Evolutionary conservation across 2,888 invertebrate genomes (phyloP).

Genomic region (Lepidochrysops patricia): DNA sequence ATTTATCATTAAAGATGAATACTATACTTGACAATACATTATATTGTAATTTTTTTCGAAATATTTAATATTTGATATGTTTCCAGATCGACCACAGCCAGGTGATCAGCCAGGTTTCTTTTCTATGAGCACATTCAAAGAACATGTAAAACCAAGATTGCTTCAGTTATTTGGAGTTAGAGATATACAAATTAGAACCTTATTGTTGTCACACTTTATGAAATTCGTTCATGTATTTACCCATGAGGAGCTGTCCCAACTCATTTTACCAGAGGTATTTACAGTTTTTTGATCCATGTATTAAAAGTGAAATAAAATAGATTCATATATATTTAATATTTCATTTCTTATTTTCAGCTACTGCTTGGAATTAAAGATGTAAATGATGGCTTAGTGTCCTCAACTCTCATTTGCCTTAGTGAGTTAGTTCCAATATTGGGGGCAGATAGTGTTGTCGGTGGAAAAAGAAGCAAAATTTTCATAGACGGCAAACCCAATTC

Average conservation of each 20-base stretch:
- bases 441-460: slow-evolving; percentile 88
- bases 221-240: slow-evolving; percentile 84
- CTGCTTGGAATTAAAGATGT: slow-evolving; percentile 90
- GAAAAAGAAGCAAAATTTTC: slow-evolving; percentile 85
- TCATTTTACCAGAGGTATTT: slow-evolving; percentile 87
- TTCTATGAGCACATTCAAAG: slow-evolving; percentile 78
- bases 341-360: slow-evolving; percentile 69
- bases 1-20: too few relatives aligned
- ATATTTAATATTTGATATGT: background rate
- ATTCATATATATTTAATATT: background rate
- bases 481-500: slow-evolving; percentile 88
- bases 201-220: slow-evolving; percentile 85
- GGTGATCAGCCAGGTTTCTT: slow-evolving; percentile 77
- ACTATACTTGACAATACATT: slow-evolving; percentile 25
- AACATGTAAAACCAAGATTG: slow-evolving; percentile 83
- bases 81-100: slow-evolving; percentile 54
- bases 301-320: background rate
- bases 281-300: background rate
- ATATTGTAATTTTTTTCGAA: background rate
- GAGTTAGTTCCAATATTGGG: slow-evolving; percentile 90
- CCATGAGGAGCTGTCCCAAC: slow-evolving; percentile 81
- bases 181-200: slow-evolving; percentile 84
- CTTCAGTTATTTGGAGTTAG: slow-evolving; percentile 88
- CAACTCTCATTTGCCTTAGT: slow-evolving; percentile 86
- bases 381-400: slow-evolving; percentile 86